Percentiles rank a stretch among this genome's conserved stretches.
Conservation (phyloP, 2,888 invertebrate species). For the Eristalis intricaria region DNA sequence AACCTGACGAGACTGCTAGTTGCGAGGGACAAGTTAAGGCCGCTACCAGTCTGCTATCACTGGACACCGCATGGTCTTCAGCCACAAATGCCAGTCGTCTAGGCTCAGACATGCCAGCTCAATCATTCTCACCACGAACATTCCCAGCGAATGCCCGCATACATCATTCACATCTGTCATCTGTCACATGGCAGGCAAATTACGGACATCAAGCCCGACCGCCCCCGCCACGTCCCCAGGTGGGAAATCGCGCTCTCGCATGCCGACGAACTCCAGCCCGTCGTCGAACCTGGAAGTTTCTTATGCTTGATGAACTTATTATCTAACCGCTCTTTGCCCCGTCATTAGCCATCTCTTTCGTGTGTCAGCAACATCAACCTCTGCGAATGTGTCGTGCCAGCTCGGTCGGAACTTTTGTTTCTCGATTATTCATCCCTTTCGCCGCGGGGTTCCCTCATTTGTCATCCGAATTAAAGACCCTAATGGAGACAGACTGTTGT, state of each 20-base stretch:
- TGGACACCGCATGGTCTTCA: not conserved
- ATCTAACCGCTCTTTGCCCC: slow-evolving; percentile 12
- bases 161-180: not conserved
- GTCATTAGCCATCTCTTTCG: slow-evolving; percentile 17
- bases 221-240: slow-evolving; percentile 6
- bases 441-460: slow-evolving; percentile 1
- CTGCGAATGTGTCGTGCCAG: slow-evolving; percentile 26
- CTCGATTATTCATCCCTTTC: slow-evolving; percentile 3
- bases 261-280: not conserved
- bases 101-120: not conserved
- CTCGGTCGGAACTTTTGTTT: not conserved
- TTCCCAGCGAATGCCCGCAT: not conserved
- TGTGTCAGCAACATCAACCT: not conserved
- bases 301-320: slow-evolving; percentile 37
- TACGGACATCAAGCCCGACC: not conserved
- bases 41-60: too few species aligned
- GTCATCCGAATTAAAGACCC: slow-evolving; percentile 38
- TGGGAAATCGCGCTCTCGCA: slow-evolving; percentile 30
- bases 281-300: not conserved
- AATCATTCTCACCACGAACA: not conserved
- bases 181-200: not conserved
- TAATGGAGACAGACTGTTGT: slow-evolving; percentile 53
- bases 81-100: not conserved
- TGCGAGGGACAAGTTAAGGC: too few species aligned
- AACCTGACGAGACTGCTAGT: too few species aligned